Conservation (phyloP, 2,797 vertebrate genomes). For the Pangasius macronema region DNA sequence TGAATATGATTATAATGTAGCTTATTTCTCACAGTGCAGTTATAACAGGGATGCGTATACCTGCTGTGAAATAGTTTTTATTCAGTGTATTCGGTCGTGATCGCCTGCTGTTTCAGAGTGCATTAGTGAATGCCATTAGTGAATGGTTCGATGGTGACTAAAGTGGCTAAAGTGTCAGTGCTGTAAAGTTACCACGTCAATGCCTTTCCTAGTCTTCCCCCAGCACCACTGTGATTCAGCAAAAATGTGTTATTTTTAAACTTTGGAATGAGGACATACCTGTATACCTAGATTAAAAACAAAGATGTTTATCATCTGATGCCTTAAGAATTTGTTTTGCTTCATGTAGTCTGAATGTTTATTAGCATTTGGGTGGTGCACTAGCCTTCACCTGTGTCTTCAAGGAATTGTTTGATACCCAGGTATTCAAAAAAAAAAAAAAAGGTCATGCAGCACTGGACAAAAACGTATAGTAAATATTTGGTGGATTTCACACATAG, state of each 20-base stretch:
- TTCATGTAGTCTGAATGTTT: neutral
- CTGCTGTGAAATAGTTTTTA: neutral
- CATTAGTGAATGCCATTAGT: no score
- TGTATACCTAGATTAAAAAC: neutral
- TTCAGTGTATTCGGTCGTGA: neutral
- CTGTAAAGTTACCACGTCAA: neutral
- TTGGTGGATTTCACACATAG: neutral
- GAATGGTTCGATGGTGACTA: neutral
- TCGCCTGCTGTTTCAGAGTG: neutral
- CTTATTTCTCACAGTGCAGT: neutral
- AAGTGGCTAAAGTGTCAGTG: neutral
- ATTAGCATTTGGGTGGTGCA: neutral
- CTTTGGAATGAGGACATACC: neutral
- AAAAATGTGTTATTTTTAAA: slow-evolving; percentile 7
- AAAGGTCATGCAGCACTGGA: neutral
- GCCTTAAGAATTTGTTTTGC: neutral
- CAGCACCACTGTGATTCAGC: neutral
- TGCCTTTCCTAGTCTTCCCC: neutral
- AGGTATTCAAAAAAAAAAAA: neutral
- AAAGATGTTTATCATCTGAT: neutral
- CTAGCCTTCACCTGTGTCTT: neutral
- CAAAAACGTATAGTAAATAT: neutral
- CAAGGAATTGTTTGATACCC: neutral
- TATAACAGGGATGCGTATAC: no score
- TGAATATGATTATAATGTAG: neutral